Conservation (phyloP, 2,888 invertebrate species). For the Drosophila planitibia region DNA sequence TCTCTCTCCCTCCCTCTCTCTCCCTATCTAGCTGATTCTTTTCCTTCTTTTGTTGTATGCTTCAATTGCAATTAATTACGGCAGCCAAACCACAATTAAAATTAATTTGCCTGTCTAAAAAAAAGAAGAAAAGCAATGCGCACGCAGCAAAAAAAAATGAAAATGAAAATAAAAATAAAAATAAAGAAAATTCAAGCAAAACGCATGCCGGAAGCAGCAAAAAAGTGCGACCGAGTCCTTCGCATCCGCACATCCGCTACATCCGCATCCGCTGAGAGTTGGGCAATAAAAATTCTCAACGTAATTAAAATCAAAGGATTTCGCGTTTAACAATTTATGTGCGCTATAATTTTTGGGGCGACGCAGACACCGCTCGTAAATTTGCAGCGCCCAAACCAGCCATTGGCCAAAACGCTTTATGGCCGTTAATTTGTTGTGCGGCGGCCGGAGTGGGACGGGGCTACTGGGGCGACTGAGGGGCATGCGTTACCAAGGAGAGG, state of each 20-base stretch:
- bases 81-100: slow-evolving; percentile 79
- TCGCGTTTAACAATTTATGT: slow-evolving; percentile 81
- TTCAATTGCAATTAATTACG: slow-evolving; percentile 76
- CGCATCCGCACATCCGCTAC: slow-evolving; percentile 27
- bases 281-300: slow-evolving; percentile 78
- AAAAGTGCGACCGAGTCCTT: slow-evolving; percentile 48
- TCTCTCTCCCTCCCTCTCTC: not conserved
- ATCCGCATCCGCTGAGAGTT: slow-evolving; percentile 40
- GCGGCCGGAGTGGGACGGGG: slow-evolving; percentile 7
- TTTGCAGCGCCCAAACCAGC: slow-evolving; percentile 32
- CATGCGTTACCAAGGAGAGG: slow-evolving; percentile 1
- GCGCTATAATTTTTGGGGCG: slow-evolving; percentile 79
- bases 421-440: slow-evolving; percentile 75
- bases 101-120: slow-evolving; percentile 77
- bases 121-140: slow-evolving; percentile 25
- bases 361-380: slow-evolving; percentile 69
- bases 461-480: not conserved
- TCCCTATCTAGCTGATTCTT: not conserved
- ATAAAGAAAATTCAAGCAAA: slow-evolving; percentile 41
- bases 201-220: slow-evolving; percentile 56
- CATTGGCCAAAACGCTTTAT: slow-evolving; percentile 72
- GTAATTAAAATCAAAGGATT: slow-evolving; percentile 83
- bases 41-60: slow-evolving; percentile 28
- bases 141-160: slow-evolving; percentile 22
- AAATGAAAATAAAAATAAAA: slow-evolving; percentile 8